Evolutionary conservation across 2,113 vertebrate species (phyloP), one percentile per base, ranked within the genome.

Genomic region (Callaeas wilsoni): DNA sequence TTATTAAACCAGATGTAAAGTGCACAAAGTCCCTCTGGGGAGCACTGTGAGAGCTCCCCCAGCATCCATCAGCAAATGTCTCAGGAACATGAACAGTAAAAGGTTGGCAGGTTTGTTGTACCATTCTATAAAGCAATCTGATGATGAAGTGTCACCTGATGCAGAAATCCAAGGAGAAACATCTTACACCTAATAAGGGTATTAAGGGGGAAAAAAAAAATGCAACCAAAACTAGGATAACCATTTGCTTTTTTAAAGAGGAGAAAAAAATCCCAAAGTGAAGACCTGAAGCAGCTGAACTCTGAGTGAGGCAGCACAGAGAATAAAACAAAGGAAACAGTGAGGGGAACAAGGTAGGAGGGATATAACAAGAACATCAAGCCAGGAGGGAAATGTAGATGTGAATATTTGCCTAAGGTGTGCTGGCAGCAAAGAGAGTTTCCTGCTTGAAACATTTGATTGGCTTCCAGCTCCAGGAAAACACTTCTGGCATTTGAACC

Each of bases 1-100:
- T 93, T 84, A 93, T 89, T 83, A 95, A 95, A 96, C 68, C 94
- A 96, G 94, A 95, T 95, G 96, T 90, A 84, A 96, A 95, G 70
- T 75, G 77, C 55, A 91, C 59, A 60, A 16, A 68, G 53, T 35
- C 81, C 56, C 93, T 90, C 89, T 64, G 69, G 80, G 84, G 93
- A 93, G 32, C 78, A 74, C 35, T 74, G 52, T 41, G 81, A 57
- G 74, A 92, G 83, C 80, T 93, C 80, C 64, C 86, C 56, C 75
- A 70, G 55, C 59, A 93, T 89, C 74, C 69, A 91, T 85, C 88
- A 96, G 79, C 59, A 92, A 90, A 90, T 32, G 60, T 55, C 92
- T 96, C 25, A 79, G 57, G 27, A 94, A 81, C 44, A 92, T 2
- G 50, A 85, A 16, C 47, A 64, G 81, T 46, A 67, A 64, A 89